phyloP scores from a whole-genome alignment of 2,888 invertebrate genomes.

The Chrysolina americana region DNA sequence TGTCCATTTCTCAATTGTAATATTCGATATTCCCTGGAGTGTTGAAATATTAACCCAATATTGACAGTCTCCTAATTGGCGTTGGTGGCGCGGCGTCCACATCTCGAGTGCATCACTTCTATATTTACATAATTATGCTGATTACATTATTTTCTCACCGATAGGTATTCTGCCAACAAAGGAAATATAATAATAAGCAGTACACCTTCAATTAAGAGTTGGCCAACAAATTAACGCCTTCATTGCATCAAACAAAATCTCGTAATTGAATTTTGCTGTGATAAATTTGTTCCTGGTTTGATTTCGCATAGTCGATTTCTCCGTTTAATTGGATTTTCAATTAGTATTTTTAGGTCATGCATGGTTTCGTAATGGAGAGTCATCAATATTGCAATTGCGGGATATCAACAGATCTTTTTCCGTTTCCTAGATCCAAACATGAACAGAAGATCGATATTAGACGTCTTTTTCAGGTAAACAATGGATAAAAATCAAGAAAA shows the following conservation, averaged over 20 bases:
- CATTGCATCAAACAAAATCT: constrained; percentile 25
- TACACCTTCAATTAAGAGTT: constrained; percentile 25
- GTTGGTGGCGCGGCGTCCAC: constrained; percentile 1
- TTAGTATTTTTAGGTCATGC: too few relatives aligned
- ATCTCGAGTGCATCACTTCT: not conserved
- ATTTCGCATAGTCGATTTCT: too few relatives aligned
- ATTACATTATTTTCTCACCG: constrained; percentile 12
- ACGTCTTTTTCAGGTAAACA: too few relatives aligned
- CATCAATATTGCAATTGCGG: too few relatives aligned
- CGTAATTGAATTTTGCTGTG: too few relatives aligned
- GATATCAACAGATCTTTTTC: too few relatives aligned
- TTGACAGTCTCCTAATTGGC: not conserved
- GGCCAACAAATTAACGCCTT: constrained; percentile 23
- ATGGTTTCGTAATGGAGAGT: too few relatives aligned
- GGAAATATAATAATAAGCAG: constrained; percentile 21
- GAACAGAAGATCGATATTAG: too few relatives aligned
- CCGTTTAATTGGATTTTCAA: too few relatives aligned
- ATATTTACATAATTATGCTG: constrained; percentile 20
- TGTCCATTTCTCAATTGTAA: not conserved
- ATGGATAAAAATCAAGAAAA: too few relatives aligned
- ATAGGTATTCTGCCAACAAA: constrained; percentile 15
- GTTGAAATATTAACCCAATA: not conserved
- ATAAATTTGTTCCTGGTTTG: too few relatives aligned
- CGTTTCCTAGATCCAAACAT: too few relatives aligned
- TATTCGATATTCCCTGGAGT: not conserved